Percentiles rank a stretch among this genome's conserved stretches.
These are phyloP conservation scores for Cathartes aura DNA, from an alignment of 2,113 vertebrate genomes.

Conservation along the genomic window DNA sequence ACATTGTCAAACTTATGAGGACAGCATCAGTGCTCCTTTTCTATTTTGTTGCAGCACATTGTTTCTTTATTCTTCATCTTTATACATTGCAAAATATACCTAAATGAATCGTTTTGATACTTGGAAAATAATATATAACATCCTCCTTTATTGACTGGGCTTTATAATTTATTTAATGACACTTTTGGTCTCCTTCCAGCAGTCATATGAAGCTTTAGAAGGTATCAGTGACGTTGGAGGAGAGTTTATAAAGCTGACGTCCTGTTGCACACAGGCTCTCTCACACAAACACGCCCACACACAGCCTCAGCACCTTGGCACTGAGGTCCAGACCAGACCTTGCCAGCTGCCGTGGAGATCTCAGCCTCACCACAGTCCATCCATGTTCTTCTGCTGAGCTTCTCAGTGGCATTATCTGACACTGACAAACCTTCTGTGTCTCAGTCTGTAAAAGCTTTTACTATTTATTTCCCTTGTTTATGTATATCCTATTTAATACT, in stretches of 20 bases:
- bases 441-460: not conserved
- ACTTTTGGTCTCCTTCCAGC: not conserved
- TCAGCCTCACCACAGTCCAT: not conserved
- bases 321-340: not conserved
- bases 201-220: not conserved
- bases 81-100: not conserved
- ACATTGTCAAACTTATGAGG: not conserved
- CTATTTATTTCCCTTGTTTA: not conserved
- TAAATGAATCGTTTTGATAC: not conserved
- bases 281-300: not conserved
- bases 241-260: not conserved
- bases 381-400: not conserved
- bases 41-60: not conserved
- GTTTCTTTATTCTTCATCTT: conserved; percentile 24
- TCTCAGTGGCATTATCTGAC: not conserved
- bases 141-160: not conserved
- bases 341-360: not conserved
- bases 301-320: not conserved
- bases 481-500: not conserved
- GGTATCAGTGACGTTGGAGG: not conserved
- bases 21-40: not conserved
- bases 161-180: not conserved
- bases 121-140: not conserved
- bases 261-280: not conserved
- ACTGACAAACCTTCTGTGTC: not conserved